Evolutionary conservation across 2,888 invertebrate genomes (phyloP).

Genomic region (Heliconius sara): DNA sequence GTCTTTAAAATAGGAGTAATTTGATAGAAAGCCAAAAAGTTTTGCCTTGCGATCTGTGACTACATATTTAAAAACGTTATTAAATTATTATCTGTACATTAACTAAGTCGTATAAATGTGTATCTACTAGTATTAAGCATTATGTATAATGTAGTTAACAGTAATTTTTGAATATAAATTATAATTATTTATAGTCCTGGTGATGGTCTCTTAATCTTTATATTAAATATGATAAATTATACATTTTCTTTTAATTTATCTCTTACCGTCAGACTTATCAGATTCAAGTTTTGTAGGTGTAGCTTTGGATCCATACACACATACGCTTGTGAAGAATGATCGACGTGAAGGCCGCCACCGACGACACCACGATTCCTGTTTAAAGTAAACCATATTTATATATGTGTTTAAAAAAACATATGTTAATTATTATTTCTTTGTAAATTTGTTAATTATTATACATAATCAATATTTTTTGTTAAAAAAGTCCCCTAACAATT

Average conservation of each 20-base stretch:
- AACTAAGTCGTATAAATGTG: conserved; percentile 59
- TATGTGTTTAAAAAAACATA: no score
- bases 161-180: conserved; percentile 30
- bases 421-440: no score
- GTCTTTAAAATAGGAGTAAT: conserved; percentile 69
- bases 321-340: conserved; percentile 73
- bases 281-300: conserved; percentile 71
- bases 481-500: no score
- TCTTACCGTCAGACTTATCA: conserved; percentile 79
- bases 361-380: conserved; percentile 87
- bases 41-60: conserved; percentile 78
- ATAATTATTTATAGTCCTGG: conserved; percentile 64
- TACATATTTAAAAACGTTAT: conserved; percentile 65
- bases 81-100: conserved; percentile 79
- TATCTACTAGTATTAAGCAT: conserved; percentile 38
- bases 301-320: conserved; percentile 73
- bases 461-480: no score
- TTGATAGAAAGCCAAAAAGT: conserved; percentile 56
- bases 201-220: conserved; percentile 76
- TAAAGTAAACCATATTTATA: conserved; percentile 45
- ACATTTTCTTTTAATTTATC: conserved; percentile 46
- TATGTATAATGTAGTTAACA: conserved; percentile 27
- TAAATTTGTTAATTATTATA: no score
- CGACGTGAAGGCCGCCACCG: conserved; percentile 83
- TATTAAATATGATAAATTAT: conserved; percentile 69